phyloP scores from a whole-genome alignment of 2,113 vertebrate species.

The Mus musculus region GRCm39 chr13:34612501-34613000 shows the following conservation, averaged over 20 bases:
- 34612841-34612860: neutral
- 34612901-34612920: neutral
- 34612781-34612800: neutral
- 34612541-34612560: neutral
- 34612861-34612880: neutral
- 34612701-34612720: no score
- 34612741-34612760: neutral
- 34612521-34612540: neutral
- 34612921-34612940: neutral
- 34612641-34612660: no score
- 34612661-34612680: no score
- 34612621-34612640: neutral
- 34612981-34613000: no score
- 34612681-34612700: neutral
- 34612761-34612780: neutral
- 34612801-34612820: neutral
- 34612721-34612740: neutral
- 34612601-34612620: neutral
- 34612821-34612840: neutral
- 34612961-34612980: neutral
- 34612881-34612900: neutral
- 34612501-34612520: neutral
- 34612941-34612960: neutral
- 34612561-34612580: neutral
- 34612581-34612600: neutral